A percentile compares a stretch with the other conserved stretches of the same genome.
Conservation (phyloP, 2,113 vertebrate genomes). For the Mobula birostris region DNA sequence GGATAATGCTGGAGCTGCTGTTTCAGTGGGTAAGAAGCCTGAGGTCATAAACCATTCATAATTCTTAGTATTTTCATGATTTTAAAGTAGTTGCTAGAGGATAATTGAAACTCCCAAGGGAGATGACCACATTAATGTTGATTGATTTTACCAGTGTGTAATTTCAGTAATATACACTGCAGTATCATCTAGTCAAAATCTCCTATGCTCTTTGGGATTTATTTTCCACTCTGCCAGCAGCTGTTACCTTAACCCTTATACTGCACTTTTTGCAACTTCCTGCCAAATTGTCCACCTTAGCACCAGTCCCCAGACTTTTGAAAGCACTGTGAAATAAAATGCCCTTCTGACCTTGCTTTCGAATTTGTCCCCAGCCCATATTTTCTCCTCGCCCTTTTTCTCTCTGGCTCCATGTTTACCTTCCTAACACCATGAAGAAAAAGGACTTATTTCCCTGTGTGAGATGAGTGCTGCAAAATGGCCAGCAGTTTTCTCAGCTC, state of each 20-base stretch:
- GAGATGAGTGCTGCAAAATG: neutral
- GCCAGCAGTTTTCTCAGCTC: neutral
- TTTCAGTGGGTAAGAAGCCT: neutral
- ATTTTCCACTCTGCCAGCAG: neutral
- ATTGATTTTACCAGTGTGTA: constrained; percentile 22
- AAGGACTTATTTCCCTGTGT: neutral
- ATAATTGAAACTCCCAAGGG: constrained; percentile 25
- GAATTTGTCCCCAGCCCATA: neutral
- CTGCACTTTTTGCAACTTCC: neutral
- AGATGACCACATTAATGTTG: constrained; percentile 24
- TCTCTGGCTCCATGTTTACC: neutral
- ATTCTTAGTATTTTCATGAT: constrained; percentile 25
- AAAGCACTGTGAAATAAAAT: neutral
- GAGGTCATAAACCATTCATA: neutral
- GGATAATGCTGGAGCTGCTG: constrained; percentile 2
- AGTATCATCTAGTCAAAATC: neutral
- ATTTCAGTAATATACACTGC: neutral
- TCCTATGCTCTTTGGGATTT: neutral
- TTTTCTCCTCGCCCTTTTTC: neutral
- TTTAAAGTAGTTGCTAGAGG: constrained; percentile 28
- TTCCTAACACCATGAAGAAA: neutral
- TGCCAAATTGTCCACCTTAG: neutral
- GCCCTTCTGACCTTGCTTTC: neutral
- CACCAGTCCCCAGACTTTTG: neutral
- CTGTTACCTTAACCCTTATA: neutral